Evolutionary conservation across 2,888 invertebrate species (phyloP).

Genomic region (Luperina nickerlii): DNA sequence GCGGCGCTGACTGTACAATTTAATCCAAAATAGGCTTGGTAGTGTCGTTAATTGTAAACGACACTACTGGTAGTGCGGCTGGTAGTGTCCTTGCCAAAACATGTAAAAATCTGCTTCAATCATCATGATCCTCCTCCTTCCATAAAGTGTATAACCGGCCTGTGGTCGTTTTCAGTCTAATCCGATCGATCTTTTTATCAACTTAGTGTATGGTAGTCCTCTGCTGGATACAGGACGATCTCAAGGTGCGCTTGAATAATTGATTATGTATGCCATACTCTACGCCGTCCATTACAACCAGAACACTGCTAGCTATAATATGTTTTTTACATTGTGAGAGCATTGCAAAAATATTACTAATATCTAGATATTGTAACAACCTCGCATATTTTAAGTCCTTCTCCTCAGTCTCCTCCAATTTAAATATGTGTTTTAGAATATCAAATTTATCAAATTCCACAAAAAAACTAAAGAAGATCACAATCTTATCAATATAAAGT

Average conservation of each 20-base stretch:
- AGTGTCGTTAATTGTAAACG: too few species aligned
- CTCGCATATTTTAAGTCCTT: neutral
- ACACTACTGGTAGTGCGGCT: too few species aligned
- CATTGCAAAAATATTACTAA: neutral
- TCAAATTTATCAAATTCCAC: neutral
- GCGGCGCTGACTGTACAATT: too few species aligned
- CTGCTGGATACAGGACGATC: neutral
- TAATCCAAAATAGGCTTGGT: too few species aligned
- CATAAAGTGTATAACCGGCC: too few species aligned
- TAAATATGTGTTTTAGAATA: neutral
- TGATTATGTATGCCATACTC: neutral
- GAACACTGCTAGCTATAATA: neutral
- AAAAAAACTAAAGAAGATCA: neutral
- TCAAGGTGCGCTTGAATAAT: neutral
- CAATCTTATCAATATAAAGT: neutral
- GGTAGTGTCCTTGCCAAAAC: too few species aligned
- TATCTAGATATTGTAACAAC: neutral
- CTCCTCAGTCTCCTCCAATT: neutral
- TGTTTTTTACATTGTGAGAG: neutral
- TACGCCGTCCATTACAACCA: neutral
- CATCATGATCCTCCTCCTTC: neutral
- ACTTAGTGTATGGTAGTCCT: neutral
- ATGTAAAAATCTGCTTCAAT: neutral
- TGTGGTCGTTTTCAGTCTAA: neutral
- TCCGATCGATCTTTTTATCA: neutral